These are phyloP conservation scores for Amia ocellicauda DNA, from an alignment of 2,113 vertebrate genomes.

Conservation along the genomic window DNA sequence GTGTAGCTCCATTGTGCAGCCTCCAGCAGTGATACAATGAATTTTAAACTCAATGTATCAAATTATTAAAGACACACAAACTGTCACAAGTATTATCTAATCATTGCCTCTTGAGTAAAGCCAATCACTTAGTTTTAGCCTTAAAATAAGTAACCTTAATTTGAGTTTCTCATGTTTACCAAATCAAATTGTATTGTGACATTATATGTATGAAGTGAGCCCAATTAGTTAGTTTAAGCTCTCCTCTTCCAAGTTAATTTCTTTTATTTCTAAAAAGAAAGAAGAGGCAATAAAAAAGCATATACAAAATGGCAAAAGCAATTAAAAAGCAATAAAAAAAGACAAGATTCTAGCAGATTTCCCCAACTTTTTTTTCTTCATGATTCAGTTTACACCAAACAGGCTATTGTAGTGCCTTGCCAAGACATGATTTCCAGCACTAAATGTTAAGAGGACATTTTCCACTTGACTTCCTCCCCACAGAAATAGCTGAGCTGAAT, in stretches of 20 bases:
- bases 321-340: too few species aligned
- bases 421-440: conserved; percentile 2
- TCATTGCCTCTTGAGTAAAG: conserved; percentile 4
- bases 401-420: not conserved
- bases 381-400: not conserved
- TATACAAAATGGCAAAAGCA: too few species aligned
- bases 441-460: conserved; percentile 26
- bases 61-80: conserved; percentile 1
- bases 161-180: too few species aligned
- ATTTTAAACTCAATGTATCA: not conserved
- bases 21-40: not conserved
- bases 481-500: conserved; percentile 38
- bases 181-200: too few species aligned
- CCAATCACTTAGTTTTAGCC: not conserved
- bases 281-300: too few species aligned
- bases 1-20: not conserved
- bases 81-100: not conserved
- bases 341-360: too few species aligned
- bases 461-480: conserved; percentile 42
- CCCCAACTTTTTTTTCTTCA: not conserved
- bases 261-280: too few species aligned
- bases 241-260: too few species aligned
- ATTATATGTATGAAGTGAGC: too few species aligned
- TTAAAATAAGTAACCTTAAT: too few species aligned
- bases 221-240: too few species aligned